Evolutionary conservation across 2,113 vertebrate genomes (phyloP).

Genomic region (Notechis scutatus): DNA sequence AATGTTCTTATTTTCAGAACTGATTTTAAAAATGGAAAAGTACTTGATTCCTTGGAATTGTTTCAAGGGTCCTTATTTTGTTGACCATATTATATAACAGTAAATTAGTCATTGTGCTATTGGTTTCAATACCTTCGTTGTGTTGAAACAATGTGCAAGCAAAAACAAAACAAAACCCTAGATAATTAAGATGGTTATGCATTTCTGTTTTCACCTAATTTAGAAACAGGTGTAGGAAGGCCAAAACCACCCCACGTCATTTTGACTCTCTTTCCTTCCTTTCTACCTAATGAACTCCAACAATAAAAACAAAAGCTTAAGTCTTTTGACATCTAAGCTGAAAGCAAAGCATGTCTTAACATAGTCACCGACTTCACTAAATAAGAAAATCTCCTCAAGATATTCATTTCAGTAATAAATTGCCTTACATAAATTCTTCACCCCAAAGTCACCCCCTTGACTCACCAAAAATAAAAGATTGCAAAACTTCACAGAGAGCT

Average conservation of each 20-base stretch:
- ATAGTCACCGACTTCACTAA: not conserved
- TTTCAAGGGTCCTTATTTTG: not conserved
- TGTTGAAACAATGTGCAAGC: not conserved
- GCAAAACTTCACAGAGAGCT: not conserved
- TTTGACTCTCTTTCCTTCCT: not conserved
- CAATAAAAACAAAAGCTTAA: not conserved
- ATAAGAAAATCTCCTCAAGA: not conserved
- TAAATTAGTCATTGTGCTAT: not conserved
- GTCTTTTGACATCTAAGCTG: not conserved
- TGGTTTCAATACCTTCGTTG: not conserved
- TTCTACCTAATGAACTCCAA: not conserved
- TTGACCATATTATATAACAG: not conserved
- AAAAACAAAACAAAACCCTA: not conserved
- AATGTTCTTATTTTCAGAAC: not conserved
- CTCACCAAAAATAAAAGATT: not conserved
- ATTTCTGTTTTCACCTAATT: not conserved
- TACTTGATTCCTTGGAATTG: not conserved
- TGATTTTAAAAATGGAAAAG: not conserved
- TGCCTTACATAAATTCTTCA: not conserved
- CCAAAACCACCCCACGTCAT: not conserved
- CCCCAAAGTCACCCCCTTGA: not conserved
- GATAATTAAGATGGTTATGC: not conserved
- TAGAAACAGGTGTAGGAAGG: not conserved
- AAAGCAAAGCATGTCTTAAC: not conserved
- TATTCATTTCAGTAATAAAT: not conserved